Percentiles rank a stretch among this genome's conserved stretches.
phyloP scores from a whole-genome alignment of 1,140 invertebrate genomes.

The Chironomus striatipennis region DNA sequence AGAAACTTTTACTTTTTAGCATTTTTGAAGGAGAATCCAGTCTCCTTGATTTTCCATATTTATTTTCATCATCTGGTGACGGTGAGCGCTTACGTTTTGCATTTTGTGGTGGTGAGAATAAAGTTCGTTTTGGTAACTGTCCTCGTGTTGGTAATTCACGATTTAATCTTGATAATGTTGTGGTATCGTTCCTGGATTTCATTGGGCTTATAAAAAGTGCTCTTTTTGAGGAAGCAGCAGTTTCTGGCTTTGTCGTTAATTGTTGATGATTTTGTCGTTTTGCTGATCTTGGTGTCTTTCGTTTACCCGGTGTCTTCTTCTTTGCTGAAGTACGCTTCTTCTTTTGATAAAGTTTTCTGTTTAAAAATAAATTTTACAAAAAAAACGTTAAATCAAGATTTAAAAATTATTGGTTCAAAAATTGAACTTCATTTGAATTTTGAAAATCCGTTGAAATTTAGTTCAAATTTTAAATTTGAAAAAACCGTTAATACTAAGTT shows the following conservation, averaged over 20 bases:
- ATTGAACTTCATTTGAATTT: no score
- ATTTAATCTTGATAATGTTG: constrained; percentile 31
- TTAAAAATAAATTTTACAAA: background rate
- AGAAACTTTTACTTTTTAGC: background rate
- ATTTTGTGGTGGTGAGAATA: constrained; percentile 41
- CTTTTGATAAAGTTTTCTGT: constrained; percentile 7
- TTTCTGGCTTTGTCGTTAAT: constrained; percentile 29
- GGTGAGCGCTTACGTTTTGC: constrained; percentile 28
- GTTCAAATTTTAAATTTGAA: background rate
- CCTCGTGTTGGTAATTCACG: constrained; percentile 38
- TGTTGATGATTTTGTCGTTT: constrained; percentile 26
- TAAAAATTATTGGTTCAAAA: no score
- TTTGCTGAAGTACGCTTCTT: constrained; percentile 23
- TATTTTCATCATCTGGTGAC: constrained; percentile 6
- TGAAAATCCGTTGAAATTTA: no score
- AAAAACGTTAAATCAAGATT: no score
- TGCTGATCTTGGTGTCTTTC: constrained; percentile 33
- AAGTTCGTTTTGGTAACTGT: constrained; percentile 45
- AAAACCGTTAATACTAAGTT: no score
- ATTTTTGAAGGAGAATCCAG: background rate
- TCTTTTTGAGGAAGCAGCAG: constrained; percentile 39
- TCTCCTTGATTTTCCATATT: background rate
- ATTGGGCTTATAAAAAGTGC: constrained; percentile 54
- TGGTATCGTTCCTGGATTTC: constrained; percentile 33
- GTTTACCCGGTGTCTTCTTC: constrained; percentile 31